These are phyloP conservation scores for Meganola albula DNA, from an alignment of 2,888 invertebrate species.

Conservation along the genomic window DNA sequence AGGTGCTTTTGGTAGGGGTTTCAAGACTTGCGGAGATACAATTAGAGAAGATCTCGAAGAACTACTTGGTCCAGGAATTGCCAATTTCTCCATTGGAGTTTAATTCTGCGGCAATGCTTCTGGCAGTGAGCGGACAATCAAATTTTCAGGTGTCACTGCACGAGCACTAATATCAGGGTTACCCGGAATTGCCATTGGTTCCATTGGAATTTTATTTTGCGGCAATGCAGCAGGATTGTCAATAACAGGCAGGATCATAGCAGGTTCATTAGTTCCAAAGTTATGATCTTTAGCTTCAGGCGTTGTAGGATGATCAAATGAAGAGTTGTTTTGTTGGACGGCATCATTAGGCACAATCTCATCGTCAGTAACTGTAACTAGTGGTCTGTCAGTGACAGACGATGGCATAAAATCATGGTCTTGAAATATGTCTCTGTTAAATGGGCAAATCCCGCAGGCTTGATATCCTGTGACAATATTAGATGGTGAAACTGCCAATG, in stretches of 20 bases:
- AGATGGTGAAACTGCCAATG: background rate
- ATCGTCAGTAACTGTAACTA: background rate
- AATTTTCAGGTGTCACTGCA: background rate
- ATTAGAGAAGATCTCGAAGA: background rate
- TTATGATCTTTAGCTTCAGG: background rate
- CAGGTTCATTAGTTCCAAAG: background rate
- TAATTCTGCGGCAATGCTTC: background rate
- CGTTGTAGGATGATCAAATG: background rate
- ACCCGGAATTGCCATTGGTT: background rate
- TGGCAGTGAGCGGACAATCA: background rate
- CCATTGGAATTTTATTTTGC: background rate
- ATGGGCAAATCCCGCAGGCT: constrained; percentile 4
- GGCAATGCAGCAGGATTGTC: too few species aligned
- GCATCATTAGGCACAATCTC: background rate
- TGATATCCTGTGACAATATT: constrained; percentile 6
- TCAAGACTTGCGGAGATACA: constrained; percentile 16
- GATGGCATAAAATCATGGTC: background rate
- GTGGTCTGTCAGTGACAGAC: background rate
- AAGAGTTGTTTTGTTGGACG: background rate
- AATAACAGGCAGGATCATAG: too few species aligned
- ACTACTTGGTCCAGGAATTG: background rate
- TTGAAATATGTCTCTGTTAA: constrained; percentile 3
- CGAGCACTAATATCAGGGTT: too few species aligned
- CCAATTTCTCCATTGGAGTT: too few species aligned
- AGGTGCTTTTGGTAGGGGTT: constrained; percentile 18